phyloP scores from a whole-genome alignment of 2,113 vertebrate species.

The Parotia lawesii region DNA sequence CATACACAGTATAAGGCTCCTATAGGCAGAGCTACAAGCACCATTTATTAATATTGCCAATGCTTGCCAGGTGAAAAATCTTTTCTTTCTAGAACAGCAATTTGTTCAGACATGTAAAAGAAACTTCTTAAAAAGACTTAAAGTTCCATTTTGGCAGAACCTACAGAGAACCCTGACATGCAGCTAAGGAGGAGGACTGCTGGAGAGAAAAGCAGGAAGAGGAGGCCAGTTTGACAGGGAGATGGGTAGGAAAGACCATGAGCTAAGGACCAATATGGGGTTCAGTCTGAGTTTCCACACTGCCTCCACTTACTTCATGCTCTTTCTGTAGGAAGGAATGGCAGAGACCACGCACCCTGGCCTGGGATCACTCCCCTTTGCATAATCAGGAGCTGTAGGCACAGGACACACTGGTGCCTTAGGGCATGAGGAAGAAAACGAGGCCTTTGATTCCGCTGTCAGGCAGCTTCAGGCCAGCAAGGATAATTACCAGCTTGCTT shows the following conservation, averaged over 20 bases:
- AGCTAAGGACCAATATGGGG: neutral
- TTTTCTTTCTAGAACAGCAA: neutral
- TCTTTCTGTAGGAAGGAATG: neutral
- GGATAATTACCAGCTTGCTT: neutral
- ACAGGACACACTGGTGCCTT: neutral
- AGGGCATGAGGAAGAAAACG: rapidly evolving
- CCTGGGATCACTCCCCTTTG: rapidly evolving
- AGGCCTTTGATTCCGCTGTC: rapidly evolving
- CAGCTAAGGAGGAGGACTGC: neutral
- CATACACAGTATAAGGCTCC: neutral
- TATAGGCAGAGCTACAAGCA: neutral
- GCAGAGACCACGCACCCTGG: neutral
- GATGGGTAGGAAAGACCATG: neutral
- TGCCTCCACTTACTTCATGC: rapidly evolving
- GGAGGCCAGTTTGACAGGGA: rapidly evolving
- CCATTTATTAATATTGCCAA: neutral
- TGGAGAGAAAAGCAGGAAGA: neutral
- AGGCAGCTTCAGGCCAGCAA: neutral
- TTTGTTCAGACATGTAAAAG: neutral
- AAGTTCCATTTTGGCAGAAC: neutral
- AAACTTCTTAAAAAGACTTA: neutral
- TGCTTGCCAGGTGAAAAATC: neutral
- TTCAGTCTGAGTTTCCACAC: neutral
- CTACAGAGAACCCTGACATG: neutral
- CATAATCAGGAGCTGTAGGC: neutral